phyloP scores from a whole-genome alignment of 2,797 vertebrate species.

The Alosa sapidissima region DNA sequence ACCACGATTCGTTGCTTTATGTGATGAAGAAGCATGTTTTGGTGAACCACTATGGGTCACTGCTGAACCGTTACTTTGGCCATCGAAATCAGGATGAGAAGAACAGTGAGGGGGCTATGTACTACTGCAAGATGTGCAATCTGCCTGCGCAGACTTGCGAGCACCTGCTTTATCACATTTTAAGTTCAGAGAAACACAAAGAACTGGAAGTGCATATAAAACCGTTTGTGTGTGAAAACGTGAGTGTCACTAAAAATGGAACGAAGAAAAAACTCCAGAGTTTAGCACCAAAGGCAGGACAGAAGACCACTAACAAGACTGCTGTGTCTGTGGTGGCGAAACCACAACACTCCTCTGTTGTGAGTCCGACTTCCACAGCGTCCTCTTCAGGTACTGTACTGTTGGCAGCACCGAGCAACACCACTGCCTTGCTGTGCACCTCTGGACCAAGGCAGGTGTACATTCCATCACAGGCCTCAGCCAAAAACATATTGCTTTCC shows the following conservation, averaged over 20 bases:
- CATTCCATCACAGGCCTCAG: conserved; percentile 52
- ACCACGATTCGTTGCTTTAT: conserved; percentile 82
- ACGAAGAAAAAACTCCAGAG: conserved; percentile 56
- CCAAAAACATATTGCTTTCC: conserved; percentile 47
- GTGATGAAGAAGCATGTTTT: conserved; percentile 87
- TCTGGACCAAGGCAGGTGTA: conserved; percentile 49
- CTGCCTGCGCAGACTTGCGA: conserved; percentile 77
- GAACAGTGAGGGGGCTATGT: conserved; percentile 49
- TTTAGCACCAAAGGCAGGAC: conserved; percentile 70
- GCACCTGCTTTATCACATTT: conserved; percentile 82
- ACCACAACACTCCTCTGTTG: neutral
- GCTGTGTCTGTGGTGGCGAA: conserved; percentile 25
- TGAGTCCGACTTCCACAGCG: conserved; percentile 31
- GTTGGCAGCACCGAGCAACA: conserved; percentile 46
- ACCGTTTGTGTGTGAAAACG: conserved; percentile 75
- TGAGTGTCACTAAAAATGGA: conserved; percentile 28
- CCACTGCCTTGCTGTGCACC: conserved; percentile 56
- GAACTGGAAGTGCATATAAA: conserved; percentile 81
- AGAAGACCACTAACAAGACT: conserved; percentile 36
- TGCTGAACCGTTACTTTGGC: conserved; percentile 79
- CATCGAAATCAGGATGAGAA: conserved; percentile 39
- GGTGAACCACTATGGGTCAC: conserved; percentile 76
- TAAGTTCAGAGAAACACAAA: conserved; percentile 82
- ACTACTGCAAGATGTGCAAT: conserved; percentile 83
- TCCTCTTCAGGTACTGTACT: conserved; percentile 52